phyloP scores from a whole-genome alignment of 2,797 vertebrate species.

The Gallirallus australis region DNA sequence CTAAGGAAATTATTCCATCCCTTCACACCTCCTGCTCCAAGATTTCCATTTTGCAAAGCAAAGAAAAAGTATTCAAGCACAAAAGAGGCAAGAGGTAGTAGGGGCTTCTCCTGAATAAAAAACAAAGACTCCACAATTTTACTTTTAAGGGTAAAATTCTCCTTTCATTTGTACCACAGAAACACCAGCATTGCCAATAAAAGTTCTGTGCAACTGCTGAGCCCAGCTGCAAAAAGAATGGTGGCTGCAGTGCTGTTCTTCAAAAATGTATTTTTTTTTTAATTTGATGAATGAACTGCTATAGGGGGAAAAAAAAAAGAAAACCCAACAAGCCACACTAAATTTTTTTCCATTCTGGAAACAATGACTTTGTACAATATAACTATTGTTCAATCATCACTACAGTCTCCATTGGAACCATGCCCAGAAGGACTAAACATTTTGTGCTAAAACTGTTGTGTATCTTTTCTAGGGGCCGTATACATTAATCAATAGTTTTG shows the following conservation, averaged over 20 bases:
- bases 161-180: not conserved
- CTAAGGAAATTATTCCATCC: slow-evolving; percentile 41
- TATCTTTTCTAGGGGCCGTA: slow-evolving; percentile 7
- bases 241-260: not conserved
- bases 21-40: slow-evolving; percentile 5
- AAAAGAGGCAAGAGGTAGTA: not conserved
- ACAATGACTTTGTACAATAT: slow-evolving; percentile 14
- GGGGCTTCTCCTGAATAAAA: not conserved
- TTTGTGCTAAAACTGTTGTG: not conserved
- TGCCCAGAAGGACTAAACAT: slow-evolving; percentile 39
- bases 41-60: slow-evolving; percentile 36
- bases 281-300: slow-evolving; percentile 33
- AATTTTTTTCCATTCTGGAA: not conserved
- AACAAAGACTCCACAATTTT: not conserved
- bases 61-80: not conserved
- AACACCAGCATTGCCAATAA: not conserved
- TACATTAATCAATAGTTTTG: slow-evolving; percentile 57
- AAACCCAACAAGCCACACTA: not conserved
- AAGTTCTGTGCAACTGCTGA: not conserved
- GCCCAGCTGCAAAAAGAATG: not conserved
- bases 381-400: not conserved
- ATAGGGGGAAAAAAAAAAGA: not conserved
- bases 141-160: not conserved
- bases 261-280: not conserved
- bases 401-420: not conserved